Evolutionary conservation across 2,888 invertebrate species (phyloP).

Genomic region (Apodemia hepburni): DNA sequence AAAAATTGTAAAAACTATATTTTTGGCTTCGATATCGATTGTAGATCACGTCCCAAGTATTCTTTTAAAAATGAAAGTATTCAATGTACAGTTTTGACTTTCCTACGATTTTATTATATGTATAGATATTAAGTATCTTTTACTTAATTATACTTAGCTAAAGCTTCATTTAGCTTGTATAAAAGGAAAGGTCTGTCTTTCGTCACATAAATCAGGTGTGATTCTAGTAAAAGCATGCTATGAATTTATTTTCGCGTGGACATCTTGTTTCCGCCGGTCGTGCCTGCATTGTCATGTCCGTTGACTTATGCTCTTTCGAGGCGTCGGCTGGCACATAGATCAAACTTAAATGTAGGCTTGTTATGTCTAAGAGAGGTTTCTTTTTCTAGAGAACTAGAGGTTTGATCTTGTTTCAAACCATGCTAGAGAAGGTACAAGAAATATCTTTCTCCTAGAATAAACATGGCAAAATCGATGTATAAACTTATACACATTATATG

Average conservation of each 20-base stretch:
- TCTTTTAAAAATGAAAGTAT: too few species aligned
- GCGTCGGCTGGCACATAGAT: slow-evolving; percentile 4
- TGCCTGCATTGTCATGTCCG: slow-evolving; percentile 13
- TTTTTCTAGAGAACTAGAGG: not conserved
- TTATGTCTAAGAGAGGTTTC: not conserved
- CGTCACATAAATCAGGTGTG: slow-evolving; percentile 10
- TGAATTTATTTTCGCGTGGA: slow-evolving; percentile 6
- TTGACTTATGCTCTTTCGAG: slow-evolving; percentile 2
- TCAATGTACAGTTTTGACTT: too few species aligned
- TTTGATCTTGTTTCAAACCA: not conserved
- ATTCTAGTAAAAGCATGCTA: slow-evolving; percentile 5
- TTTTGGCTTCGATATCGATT: too few species aligned
- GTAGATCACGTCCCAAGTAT: too few species aligned
- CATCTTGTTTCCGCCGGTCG: slow-evolving; percentile 12
- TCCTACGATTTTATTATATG: too few species aligned
- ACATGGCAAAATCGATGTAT: too few species aligned
- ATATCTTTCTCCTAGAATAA: too few species aligned
- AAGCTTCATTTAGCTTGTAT: not conserved
- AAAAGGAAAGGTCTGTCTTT: slow-evolving; percentile 7
- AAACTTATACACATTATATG: too few species aligned
- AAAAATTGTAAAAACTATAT: too few species aligned
- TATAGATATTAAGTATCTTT: too few species aligned
- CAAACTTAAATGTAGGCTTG: slow-evolving; percentile 6
- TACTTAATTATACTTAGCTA: too few species aligned
- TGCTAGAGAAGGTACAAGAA: not conserved